Base-by-base conservation (phyloP, 2,888 invertebrate species). In the Drosophila emarginata region DNA sequence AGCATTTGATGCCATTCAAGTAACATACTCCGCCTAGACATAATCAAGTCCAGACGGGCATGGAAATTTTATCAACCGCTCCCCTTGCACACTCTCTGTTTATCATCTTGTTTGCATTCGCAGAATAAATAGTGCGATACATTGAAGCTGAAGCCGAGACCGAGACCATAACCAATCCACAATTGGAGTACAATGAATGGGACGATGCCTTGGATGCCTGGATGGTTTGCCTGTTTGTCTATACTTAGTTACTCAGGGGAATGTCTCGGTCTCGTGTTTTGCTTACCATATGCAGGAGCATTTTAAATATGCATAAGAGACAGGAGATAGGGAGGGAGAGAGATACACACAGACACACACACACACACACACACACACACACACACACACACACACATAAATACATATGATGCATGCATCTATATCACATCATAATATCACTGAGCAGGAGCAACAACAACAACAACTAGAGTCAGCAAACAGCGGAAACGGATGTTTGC, bases 401-500 rank as follows among this genome's bases (percentile, higher is more conserved):
- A 11, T 18, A 45, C 11, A 9, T 45, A 18, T 18, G 40, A 45
- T 15, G 40, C 18, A 45, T 18, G 74, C 61, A 67, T 64, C 72
- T 26, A 67, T 68, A 72, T 73, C 72, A 70, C 63, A 70, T 66
- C 67, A 74, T 67, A 45, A 72, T 53, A 65, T 52, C 26, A 52
- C 23, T 23, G 52, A 28, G 18, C 45, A 45, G 11, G 4, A 45
- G 1, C 18, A 45, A 6, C 39, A 39, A 39, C 39, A 39, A 67
- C 53, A 64, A 60, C 58, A 63, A 61, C 63, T 75, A 76, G 70
- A 77, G 60, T 77, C n/a, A 66, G 64, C 71, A 75, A 71, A 74
- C 67, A 68, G 72, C 80, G 78, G 78, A 79, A 79, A 68, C 78
- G 78, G 78, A 79, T 80, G 80, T 80, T 79, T 79, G 78, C 56